Evolutionary conservation across 2,113 vertebrate genomes (phyloP).

Genomic region (Pipra filicauda): DNA sequence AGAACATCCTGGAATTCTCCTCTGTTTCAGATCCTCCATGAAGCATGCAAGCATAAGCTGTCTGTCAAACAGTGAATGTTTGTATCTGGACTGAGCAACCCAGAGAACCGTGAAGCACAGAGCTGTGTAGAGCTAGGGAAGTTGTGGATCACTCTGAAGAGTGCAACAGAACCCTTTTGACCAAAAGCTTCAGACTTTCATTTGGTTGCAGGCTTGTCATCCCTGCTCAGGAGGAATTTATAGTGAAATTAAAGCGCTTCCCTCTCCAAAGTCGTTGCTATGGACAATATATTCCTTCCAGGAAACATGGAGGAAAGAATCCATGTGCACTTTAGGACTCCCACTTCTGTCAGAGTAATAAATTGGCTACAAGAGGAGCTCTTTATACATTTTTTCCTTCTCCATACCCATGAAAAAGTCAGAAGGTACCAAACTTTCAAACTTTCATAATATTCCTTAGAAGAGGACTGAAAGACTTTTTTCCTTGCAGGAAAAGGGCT

Average conservation of each 20-base stretch:
- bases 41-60: neutral
- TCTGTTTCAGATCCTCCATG: neutral
- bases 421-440: neutral
- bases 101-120: neutral
- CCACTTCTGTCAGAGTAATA: neutral
- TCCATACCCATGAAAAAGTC: neutral
- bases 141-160: neutral
- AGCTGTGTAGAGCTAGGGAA: neutral
- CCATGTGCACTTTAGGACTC: neutral
- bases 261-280: neutral
- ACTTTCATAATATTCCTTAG: neutral
- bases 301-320: neutral
- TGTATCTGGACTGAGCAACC: neutral
- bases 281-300: neutral
- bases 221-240: neutral
- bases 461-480: neutral
- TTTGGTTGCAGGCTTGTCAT: fast-evolving
- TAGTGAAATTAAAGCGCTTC: neutral
- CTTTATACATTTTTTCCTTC: neutral
- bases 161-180: neutral
- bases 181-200: neutral
- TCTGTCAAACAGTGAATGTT: neutral
- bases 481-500: neutral
- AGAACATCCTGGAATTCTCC: neutral
- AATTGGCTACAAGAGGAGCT: neutral